Percentiles rank a stretch among this genome's conserved stretches.
Conservation (phyloP, 1,140 invertebrate genomes). For the Bombyx mori region DNA sequence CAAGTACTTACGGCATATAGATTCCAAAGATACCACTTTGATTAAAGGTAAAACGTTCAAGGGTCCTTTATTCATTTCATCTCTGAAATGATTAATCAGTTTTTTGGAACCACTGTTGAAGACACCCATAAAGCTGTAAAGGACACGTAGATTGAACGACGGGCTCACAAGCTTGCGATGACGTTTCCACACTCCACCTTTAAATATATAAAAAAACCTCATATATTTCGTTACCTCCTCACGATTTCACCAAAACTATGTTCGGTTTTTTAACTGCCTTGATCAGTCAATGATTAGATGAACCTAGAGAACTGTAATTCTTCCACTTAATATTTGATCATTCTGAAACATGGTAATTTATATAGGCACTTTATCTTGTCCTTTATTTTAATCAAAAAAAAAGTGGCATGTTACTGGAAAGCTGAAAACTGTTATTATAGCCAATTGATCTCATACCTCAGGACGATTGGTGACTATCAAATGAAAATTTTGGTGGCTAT, state of each 20-base stretch:
- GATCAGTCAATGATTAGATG: constrained; percentile 40
- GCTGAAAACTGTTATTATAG: too few species aligned
- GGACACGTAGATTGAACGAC: constrained; percentile 91
- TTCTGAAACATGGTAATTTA: constrained; percentile 36
- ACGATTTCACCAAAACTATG: too few species aligned
- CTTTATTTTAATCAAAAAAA: too few species aligned
- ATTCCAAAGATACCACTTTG: constrained; percentile 85
- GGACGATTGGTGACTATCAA: too few species aligned
- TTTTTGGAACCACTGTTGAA: constrained; percentile 84
- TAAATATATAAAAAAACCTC: neutral
- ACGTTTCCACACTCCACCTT: constrained; percentile 42
- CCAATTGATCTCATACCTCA: too few species aligned
- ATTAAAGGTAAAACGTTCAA: constrained; percentile 85
- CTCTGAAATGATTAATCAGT: constrained; percentile 76
- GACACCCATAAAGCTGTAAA: constrained; percentile 87
- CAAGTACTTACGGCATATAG: constrained; percentile 82
- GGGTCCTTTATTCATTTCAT: constrained; percentile 71
- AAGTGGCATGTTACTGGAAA: too few species aligned
- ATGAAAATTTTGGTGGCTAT: too few species aligned
- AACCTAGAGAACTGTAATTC: constrained; percentile 40
- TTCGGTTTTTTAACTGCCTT: constrained; percentile 14
- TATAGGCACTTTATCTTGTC: constrained; percentile 31
- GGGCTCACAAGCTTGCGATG: constrained; percentile 83
- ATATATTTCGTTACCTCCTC: neutral
- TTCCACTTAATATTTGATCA: constrained; percentile 35